Evolutionary conservation across 2,113 vertebrate species (phyloP).

Genomic region (Polypterus bichir): DNA sequence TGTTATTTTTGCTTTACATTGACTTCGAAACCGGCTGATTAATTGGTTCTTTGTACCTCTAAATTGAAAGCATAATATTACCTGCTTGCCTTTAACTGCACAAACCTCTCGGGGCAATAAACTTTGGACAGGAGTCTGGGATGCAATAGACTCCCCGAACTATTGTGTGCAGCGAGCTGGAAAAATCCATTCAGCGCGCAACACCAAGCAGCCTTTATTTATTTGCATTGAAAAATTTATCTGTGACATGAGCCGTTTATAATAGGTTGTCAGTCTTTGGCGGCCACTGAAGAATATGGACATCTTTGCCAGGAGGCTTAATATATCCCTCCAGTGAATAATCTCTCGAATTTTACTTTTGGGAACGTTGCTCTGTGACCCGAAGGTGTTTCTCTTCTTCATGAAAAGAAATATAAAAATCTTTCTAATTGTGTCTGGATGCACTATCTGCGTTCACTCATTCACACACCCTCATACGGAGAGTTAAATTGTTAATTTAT

Average conservation of each 20-base stretch:
- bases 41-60: slow-evolving; percentile 64
- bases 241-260: slow-evolving; percentile 77
- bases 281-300: slow-evolving; percentile 61
- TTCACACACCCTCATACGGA: slow-evolving; percentile 4
- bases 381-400: slow-evolving; percentile 42
- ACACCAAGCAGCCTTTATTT: slow-evolving; percentile 93
- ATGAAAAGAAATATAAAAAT: slow-evolving; percentile 43
- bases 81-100: slow-evolving; percentile 40
- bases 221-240: slow-evolving; percentile 99
- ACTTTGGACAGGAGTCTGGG: slow-evolving; percentile 52
- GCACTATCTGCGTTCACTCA: background rate
- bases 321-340: slow-evolving; percentile 57
- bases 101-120: slow-evolving; percentile 34
- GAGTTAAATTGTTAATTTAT: slow-evolving; percentile 71
- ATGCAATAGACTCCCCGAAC: slow-evolving; percentile 43
- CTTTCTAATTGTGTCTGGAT: slow-evolving; percentile 16
- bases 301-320: slow-evolving; percentile 51
- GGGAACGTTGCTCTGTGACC: slow-evolving; percentile 52
- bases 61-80: slow-evolving; percentile 51
- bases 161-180: slow-evolving; percentile 69
- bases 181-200: slow-evolving; percentile 81
- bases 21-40: slow-evolving; percentile 44
- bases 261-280: slow-evolving; percentile 80
- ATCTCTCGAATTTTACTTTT: slow-evolving; percentile 68
- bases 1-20: slow-evolving; percentile 30